phyloP scores from a whole-genome alignment of 2,113 vertebrate species.

The Macaca nemestrina region DNA sequence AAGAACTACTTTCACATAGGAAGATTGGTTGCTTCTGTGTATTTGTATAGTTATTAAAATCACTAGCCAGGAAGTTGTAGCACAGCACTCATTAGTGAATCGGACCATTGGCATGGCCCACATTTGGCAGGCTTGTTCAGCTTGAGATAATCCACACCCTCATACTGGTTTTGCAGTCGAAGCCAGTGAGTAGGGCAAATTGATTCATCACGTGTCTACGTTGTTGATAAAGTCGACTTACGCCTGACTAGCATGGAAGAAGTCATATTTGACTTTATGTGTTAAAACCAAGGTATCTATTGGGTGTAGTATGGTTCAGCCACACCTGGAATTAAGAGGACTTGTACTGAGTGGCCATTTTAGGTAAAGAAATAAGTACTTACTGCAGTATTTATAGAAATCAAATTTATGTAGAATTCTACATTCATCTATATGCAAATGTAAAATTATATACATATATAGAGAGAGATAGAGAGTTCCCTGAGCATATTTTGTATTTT shows the following conservation, averaged over 20 bases:
- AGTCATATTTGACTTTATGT: not conserved
- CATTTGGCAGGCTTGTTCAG: not conserved
- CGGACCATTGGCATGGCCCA: not conserved
- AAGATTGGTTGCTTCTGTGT: not conserved
- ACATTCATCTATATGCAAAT: too few relatives aligned
- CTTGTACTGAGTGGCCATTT: not conserved
- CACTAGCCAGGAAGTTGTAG: not conserved
- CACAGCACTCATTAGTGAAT: not conserved
- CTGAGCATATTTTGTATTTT: not conserved
- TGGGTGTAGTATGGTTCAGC: not conserved
- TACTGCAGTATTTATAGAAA: not conserved
- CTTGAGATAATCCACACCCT: not conserved
- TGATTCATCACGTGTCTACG: not conserved
- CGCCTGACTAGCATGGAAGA: not conserved
- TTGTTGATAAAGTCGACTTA: not conserved
- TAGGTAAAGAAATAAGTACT: not conserved
- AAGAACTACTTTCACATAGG: not conserved
- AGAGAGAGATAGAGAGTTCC: not conserved
- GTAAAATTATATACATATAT: too few relatives aligned
- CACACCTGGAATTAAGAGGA: not conserved
- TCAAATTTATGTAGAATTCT: not conserved
- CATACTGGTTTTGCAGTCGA: not conserved
- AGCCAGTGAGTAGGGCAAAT: not conserved
- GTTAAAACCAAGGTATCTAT: not conserved
- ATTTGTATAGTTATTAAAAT: not conserved